These are phyloP conservation scores for Philopotamus ludificatus DNA, from an alignment of 1,140 invertebrate genomes.

Conservation along the genomic window DNA sequence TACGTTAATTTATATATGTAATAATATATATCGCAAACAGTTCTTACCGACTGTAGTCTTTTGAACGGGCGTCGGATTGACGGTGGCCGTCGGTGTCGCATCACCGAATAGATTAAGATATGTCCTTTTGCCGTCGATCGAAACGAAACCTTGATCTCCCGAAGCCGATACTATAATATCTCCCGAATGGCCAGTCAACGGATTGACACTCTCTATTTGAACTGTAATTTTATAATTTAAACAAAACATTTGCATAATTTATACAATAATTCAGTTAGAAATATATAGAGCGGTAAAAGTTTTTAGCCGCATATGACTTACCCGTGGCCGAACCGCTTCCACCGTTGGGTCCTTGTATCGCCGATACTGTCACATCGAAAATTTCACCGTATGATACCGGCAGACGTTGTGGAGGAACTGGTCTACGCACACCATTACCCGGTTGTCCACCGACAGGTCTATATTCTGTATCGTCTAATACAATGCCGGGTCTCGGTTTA, in stretches of 20 bases:
- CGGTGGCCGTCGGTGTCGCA: slow-evolving; percentile 47
- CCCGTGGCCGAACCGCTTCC: slow-evolving; percentile 49
- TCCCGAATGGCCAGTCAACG: slow-evolving; percentile 49
- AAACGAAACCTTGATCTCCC: slow-evolving; percentile 81
- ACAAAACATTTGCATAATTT: not conserved
- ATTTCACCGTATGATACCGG: slow-evolving; percentile 66
- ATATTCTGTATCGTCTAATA: slow-evolving; percentile 77
- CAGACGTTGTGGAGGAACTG: slow-evolving; percentile 43
- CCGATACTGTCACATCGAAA: slow-evolving; percentile 85
- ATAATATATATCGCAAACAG: not conserved
- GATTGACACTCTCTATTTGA: slow-evolving; percentile 49
- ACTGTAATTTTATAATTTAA: slow-evolving; percentile 43
- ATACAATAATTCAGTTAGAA: not conserved
- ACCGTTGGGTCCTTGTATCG: slow-evolving; percentile 76
- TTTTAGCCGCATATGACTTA: too few species aligned
- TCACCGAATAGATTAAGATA: slow-evolving; percentile 80
- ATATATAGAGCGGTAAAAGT: not conserved
- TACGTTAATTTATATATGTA: not conserved
- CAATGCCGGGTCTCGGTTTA: slow-evolving; percentile 75
- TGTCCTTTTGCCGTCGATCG: slow-evolving; percentile 87
- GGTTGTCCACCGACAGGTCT: slow-evolving; percentile 60
- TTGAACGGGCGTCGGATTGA: slow-evolving; percentile 19
- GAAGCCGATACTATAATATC: slow-evolving; percentile 77
- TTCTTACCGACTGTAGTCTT: slow-evolving; percentile 38
- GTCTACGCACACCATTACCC: slow-evolving; percentile 29